Conservation (phyloP, 2,113 vertebrate genomes). For the Pelusios castaneus region DNA sequence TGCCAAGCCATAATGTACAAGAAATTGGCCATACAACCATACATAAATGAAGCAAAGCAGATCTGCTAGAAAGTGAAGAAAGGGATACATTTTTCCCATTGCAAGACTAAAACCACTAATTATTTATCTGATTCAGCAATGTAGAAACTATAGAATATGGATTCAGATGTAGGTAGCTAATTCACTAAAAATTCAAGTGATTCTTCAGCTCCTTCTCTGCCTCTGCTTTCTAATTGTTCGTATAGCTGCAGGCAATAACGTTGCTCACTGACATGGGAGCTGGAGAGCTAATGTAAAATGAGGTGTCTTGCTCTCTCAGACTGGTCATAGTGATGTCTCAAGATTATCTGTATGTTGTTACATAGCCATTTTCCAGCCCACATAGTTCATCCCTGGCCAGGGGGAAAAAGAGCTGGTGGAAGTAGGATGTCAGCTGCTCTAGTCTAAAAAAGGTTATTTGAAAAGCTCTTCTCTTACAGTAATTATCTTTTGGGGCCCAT, state of each 20-base stretch:
- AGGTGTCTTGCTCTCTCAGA: constrained; percentile 16
- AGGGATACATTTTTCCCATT: background rate
- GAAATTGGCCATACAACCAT: constrained; percentile 31
- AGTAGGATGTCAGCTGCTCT: background rate
- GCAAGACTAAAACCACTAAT: constrained; percentile 25
- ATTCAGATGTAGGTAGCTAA: background rate
- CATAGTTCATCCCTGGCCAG: background rate
- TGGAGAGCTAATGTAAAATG: constrained; percentile 18
- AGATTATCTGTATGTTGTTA: background rate
- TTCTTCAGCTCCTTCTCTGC: constrained; percentile 5
- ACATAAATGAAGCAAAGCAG: constrained; percentile 44
- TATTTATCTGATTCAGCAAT: background rate
- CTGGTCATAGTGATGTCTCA: constrained; percentile 1
- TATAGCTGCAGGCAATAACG: constrained; percentile 5
- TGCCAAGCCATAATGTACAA: background rate
- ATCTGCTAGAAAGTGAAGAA: constrained; percentile 44
- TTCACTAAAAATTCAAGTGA: background rate
- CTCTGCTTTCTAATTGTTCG: background rate
- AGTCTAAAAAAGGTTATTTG: background rate
- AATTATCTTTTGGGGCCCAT: background rate
- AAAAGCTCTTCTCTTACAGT: background rate
- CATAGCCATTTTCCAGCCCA: background rate
- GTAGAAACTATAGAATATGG: background rate
- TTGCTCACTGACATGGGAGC: background rate
- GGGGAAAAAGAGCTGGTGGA: background rate